phyloP scores from a whole-genome alignment of 2,888 invertebrate species.

The Epirrita christyi region DNA sequence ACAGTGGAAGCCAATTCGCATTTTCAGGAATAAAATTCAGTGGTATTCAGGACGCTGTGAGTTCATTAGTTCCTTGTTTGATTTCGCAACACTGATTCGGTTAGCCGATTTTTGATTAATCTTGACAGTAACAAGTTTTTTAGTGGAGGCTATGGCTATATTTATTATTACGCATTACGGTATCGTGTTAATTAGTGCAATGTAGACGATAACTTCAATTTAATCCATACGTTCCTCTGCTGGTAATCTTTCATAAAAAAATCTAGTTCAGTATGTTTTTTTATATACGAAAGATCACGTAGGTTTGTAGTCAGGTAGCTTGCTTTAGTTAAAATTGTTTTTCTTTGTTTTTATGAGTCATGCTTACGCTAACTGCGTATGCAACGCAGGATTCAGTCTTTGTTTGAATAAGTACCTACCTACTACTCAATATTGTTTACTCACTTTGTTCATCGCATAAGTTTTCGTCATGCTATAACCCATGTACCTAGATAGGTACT shows the following conservation, averaged over 20 bases:
- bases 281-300: background rate
- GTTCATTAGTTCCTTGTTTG: conserved; percentile 11
- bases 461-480: background rate
- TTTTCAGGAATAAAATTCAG: conserved; percentile 12
- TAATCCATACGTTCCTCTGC: conserved; percentile 37
- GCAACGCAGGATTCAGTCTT: conserved; percentile 23
- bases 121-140: conserved; percentile 35
- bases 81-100: conserved; percentile 14
- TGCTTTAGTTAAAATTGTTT: conserved; percentile 15
- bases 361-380: conserved; percentile 25
- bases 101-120: conserved; percentile 19
- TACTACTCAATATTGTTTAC: background rate
- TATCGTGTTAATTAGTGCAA: conserved; percentile 44
- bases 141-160: conserved; percentile 38
- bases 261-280: conserved; percentile 4
- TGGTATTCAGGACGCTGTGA: conserved; percentile 27
- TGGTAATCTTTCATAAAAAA: conserved; percentile 13
- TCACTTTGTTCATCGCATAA: background rate
- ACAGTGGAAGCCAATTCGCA: conserved; percentile 12
- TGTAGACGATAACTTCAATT: conserved; percentile 39
- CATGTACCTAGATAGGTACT: background rate
- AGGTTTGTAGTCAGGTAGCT: background rate
- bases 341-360: conserved; percentile 26
- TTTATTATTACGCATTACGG: conserved; percentile 27
- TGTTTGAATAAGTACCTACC: conserved; percentile 23